Base-by-base conservation (phyloP, 92 coral and sea anemone species). In the Actinernus sp. region DNA sequence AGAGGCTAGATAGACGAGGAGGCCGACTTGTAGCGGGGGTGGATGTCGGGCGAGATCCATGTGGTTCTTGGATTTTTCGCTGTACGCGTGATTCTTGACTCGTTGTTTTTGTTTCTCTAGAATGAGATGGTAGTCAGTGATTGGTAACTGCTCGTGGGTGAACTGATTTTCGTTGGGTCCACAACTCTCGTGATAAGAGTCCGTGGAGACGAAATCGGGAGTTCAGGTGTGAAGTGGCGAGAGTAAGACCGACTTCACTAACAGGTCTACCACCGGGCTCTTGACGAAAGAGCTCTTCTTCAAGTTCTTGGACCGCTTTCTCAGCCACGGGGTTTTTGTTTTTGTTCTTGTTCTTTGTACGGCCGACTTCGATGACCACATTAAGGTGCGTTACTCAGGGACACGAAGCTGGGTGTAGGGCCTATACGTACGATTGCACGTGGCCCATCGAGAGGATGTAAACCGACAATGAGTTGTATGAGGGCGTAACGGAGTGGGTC, bases 281-380 rank as follows among this genome's bases (percentile, higher is more conserved):
- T 39, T 87, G 88, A 1, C 49, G 37, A 1, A 68, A 45, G 16
- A 84, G 63, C 61, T 77, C 85, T 22, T 62, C 84, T 17, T 68
- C 75, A 10, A 76, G 68, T 26, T 76, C 79, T 17, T 47, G 74
- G 25, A 76, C 78, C 6, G 85, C 90, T 34, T 62, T 59, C 53
- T 69, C 71, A 23, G 79, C 85, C 10, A 82, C 72, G 17, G 83
- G 78, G 51, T 81, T 63, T 61, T 68, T 83, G n/a, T n/a, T n/a
- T n/a, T n/a, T n/a, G 58, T 77, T 84, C 40, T n/a, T n/a, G 58
- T 81, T 73, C 41, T 72, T 68, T 11, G 56, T 22, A 18, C 37
- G 71, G 38, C 76, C 60, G 3, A 84, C 71, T 2, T 82, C 89
- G 21, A 74, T 8, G 48, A 57, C 26, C 37, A 67, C 57, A 24